These are phyloP conservation scores for Enteromius unitaeniatus DNA, from an alignment of 2,797 vertebrate species.

Conservation along the genomic window DNA sequence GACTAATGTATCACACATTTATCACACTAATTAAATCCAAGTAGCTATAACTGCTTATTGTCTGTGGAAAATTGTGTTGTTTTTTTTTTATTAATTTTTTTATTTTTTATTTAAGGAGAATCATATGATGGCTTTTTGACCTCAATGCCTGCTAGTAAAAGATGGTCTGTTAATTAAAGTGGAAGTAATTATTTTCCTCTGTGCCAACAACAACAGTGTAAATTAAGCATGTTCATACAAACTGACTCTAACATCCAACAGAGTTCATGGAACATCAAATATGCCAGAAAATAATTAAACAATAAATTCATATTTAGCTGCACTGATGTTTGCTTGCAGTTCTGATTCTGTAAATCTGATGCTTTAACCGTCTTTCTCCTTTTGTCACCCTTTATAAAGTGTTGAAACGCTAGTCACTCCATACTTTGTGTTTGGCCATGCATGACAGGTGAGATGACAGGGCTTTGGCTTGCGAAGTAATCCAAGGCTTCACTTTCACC, in stretches of 20 bases:
- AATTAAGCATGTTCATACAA: neutral
- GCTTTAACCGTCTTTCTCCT: slow-evolving; percentile 20
- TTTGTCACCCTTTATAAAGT: slow-evolving; percentile 52
- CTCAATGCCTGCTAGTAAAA: neutral
- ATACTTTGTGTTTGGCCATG: slow-evolving; percentile 56
- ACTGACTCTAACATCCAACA: slow-evolving; percentile 1
- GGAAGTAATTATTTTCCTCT: neutral
- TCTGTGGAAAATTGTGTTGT: neutral
- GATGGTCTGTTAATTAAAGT: neutral
- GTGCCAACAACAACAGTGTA: neutral
- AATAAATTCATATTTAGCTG: neutral
- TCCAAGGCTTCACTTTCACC: slow-evolving; percentile 43
- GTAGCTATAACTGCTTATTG: neutral
- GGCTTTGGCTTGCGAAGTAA: slow-evolving; percentile 33
- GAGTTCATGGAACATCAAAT: neutral
- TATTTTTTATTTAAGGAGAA: neutral
- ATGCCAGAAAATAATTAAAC: slow-evolving; percentile 4
- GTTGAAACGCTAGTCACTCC: slow-evolving; percentile 48
- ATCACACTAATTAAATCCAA: neutral
- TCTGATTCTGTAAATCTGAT: neutral
- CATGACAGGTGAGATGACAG: slow-evolving; percentile 53
- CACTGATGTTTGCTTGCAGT: neutral
- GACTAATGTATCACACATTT: no score
- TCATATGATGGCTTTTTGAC: neutral
- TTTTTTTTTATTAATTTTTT: no score